A percentile compares a stretch with the other conserved stretches of the same genome.
Conservation (phyloP, 2,113 vertebrate genomes). For the Neotoma lepida region DNA sequence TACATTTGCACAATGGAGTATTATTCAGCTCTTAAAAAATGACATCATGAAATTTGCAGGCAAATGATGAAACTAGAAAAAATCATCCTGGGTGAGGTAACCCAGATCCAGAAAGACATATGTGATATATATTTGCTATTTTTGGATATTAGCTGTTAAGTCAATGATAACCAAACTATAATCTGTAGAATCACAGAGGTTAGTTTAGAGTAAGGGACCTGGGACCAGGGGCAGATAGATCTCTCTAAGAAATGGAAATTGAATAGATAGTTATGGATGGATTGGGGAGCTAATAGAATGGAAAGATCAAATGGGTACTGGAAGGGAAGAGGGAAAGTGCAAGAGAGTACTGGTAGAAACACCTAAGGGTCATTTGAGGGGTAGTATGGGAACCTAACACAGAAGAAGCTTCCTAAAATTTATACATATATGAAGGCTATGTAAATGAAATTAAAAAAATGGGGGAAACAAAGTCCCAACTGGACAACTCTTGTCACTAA, state of each 20-base stretch:
- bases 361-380: not conserved
- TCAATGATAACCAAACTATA: not conserved
- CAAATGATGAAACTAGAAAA: not conserved
- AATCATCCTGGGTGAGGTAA: not conserved
- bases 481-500: not conserved
- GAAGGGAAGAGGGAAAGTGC: not conserved
- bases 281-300: not conserved
- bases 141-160: not conserved
- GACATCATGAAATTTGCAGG: not conserved
- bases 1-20: not conserved
- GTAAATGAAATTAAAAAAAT: not conserved
- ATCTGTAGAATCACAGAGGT: not conserved
- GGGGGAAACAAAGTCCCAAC: not conserved
- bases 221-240: not conserved
- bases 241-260: not conserved
- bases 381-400: not conserved
- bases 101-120: not conserved
- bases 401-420: not conserved
- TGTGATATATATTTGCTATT: not conserved
- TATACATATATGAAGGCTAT: not conserved
- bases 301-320: accelerated
- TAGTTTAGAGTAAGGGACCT: not conserved
- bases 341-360: not conserved
- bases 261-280: not conserved
- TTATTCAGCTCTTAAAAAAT: not conserved